Conservation (phyloP, 2,888 invertebrate genomes). For the Gibbula magus region DNA sequence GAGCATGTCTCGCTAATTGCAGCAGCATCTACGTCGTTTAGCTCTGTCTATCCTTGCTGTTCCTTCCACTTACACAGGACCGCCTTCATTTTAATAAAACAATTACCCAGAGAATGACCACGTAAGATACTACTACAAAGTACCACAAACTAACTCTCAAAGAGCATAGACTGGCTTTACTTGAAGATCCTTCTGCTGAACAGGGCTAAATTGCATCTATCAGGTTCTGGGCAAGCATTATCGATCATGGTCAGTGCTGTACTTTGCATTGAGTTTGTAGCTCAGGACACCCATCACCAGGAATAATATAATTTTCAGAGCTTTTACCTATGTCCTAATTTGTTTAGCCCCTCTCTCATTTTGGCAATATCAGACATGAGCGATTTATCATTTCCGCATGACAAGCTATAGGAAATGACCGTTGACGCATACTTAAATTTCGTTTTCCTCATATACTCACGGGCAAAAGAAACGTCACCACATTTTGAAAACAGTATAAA, state of each 20-base stretch:
- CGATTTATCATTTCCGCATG: not conserved
- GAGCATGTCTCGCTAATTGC: too few species aligned
- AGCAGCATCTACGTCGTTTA: too few species aligned
- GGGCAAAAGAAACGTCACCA: too few species aligned
- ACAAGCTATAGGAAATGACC: not conserved
- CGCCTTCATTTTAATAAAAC: not conserved
- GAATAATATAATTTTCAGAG: not conserved
- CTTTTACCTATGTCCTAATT: not conserved
- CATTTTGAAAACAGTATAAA: too few species aligned
- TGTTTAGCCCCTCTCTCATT: slow-evolving; percentile 8
- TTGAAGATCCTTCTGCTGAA: not conserved
- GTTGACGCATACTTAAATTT: not conserved
- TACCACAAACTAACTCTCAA: not conserved
- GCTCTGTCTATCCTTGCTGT: not conserved
- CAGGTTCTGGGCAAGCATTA: not conserved
- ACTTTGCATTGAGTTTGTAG: not conserved
- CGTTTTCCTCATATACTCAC: not conserved
- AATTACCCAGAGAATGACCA: not conserved
- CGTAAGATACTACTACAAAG: not conserved
- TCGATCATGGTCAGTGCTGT: not conserved
- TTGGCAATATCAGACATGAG: not conserved
- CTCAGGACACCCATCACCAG: not conserved
- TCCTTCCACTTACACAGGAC: not conserved
- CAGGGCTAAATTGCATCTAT: not conserved
- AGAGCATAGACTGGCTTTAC: not conserved